Evolutionary conservation across 2,888 invertebrate genomes (phyloP), one percentile per base, ranked within the genome.

Genomic region (Pristionchus mayeri): DNA sequence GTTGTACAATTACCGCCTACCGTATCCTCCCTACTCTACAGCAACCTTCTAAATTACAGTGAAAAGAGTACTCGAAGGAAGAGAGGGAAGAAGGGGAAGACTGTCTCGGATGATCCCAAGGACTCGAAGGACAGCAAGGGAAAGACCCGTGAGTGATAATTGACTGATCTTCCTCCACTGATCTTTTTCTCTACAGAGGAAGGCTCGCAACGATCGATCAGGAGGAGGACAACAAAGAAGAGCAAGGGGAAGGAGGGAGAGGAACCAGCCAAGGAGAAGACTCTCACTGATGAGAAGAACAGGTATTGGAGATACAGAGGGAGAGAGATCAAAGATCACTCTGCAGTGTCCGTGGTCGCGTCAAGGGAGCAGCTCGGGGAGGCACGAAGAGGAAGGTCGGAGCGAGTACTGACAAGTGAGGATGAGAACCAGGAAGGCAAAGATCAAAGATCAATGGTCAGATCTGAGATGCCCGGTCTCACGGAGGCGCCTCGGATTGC

Each of bases 151-250:
- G n/a, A n/a, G n/a, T n/a, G n/a, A n/a, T n/a, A n/a, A n/a, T n/a
- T n/a, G n/a, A n/a, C n/a, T n/a, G n/a, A n/a, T n/a, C n/a, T n/a
- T n/a, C n/a, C n/a, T n/a, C n/a, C n/a, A n/a, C n/a, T 63, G 63
- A 63, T 63, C 63, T 63, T 34, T 63, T 34, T 63, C 63, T 34
- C 21, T 54, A 21, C 71, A 71, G 71, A n/a, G 40, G 71, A 71
- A 30, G n/a, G n/a, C 24, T n/a, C n/a, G 9, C 71, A 71, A 16
- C 71, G 71, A 0, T 71, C 71, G 40, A 40, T 71, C 13, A 21
- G 71, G 2, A 21, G 44, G 1, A 7, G 40, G 16, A 30, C n/a
- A n/a, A 30, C n/a, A n/a, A 71, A 71, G 71, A 71, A 44, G 24
- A 71, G 71, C 71, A 71, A 71, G 71, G 24, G 40, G 3, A n/a